Conservation (phyloP, 2,113 vertebrate genomes). For the Lucifuga dentata region DNA sequence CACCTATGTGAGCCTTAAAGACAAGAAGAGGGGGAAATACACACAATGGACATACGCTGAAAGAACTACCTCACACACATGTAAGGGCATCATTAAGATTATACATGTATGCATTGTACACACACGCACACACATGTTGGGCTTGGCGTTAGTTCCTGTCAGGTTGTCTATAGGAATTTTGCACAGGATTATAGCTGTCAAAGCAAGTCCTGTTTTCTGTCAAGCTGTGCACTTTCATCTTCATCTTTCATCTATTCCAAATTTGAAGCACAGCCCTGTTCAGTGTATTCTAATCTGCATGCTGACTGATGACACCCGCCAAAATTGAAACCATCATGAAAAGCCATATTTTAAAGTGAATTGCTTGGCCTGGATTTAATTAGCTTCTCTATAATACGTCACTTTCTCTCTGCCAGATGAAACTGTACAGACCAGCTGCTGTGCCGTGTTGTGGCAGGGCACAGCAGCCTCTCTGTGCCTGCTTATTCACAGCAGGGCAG, state of each 20-base stretch:
- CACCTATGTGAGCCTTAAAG: slow-evolving; percentile 7
- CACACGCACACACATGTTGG: neutral
- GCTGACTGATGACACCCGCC: slow-evolving; percentile 30
- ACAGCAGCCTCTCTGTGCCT: slow-evolving; percentile 17
- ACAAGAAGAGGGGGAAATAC: slow-evolving; percentile 39
- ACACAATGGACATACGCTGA: slow-evolving; percentile 9
- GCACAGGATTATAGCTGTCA: slow-evolving; percentile 37
- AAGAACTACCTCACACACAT: slow-evolving; percentile 16
- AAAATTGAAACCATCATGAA: slow-evolving; percentile 33
- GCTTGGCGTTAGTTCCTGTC: slow-evolving; percentile 9
- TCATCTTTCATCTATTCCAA: slow-evolving; percentile 27
- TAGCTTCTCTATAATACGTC: slow-evolving; percentile 22
- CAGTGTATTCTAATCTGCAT: neutral
- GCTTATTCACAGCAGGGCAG: slow-evolving; percentile 31
- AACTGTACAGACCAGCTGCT: slow-evolving; percentile 43
- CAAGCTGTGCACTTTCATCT: slow-evolving; percentile 36
- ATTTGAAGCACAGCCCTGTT: neutral
- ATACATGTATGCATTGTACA: neutral
- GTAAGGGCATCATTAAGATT: slow-evolving; percentile 2
- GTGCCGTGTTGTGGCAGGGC: slow-evolving; percentile 12
- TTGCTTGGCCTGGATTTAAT: slow-evolving; percentile 11
- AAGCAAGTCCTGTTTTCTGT: slow-evolving; percentile 19
- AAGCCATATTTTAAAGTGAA: slow-evolving; percentile 39
- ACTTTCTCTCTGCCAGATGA: slow-evolving; percentile 22
- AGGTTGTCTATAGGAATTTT: slow-evolving; percentile 30